These are phyloP conservation scores for Cololabis saira DNA, from an alignment of 2,113 vertebrate species.

Conservation along the genomic window DNA sequence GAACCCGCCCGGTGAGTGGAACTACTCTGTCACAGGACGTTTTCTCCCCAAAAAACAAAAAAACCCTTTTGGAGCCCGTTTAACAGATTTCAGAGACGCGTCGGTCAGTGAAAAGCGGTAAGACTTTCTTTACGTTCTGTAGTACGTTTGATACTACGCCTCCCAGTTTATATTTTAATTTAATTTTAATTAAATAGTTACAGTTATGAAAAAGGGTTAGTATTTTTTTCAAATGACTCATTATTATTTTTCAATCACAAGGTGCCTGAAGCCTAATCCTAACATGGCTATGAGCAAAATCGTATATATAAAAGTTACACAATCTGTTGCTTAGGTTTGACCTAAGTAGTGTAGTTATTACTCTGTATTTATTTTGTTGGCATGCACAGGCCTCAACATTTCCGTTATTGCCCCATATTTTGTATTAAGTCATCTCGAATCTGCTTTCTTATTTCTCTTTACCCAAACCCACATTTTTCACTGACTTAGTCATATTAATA, in stretches of 20 bases:
- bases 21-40: not conserved
- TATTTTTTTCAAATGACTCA: no score
- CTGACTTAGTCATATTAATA: not conserved
- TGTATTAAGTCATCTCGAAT: constrained; percentile 42
- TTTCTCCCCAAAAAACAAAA: not conserved
- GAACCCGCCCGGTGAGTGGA: not conserved
- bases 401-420: constrained; percentile 34
- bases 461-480: not conserved
- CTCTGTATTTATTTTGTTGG: constrained; percentile 11
- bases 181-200: no score
- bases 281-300: no score
- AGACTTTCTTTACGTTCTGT: not conserved
- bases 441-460: constrained; percentile 11
- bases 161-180: no score
- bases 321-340: not conserved
- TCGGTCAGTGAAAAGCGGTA: constrained; percentile 18
- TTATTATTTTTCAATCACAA: no score
- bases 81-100: not conserved
- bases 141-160: not conserved
- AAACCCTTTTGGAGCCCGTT: not conserved
- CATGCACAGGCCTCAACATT: constrained; percentile 27
- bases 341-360: not conserved
- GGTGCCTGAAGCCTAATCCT: no score
- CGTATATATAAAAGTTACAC: not conserved
- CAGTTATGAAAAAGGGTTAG: no score